Percentiles rank a stretch among this genome's conserved stretches.
Evolutionary conservation across 37 sponge, comb jelly and placozoan species (phyloP).

Genomic region (Oscarella lobularis): DNA sequence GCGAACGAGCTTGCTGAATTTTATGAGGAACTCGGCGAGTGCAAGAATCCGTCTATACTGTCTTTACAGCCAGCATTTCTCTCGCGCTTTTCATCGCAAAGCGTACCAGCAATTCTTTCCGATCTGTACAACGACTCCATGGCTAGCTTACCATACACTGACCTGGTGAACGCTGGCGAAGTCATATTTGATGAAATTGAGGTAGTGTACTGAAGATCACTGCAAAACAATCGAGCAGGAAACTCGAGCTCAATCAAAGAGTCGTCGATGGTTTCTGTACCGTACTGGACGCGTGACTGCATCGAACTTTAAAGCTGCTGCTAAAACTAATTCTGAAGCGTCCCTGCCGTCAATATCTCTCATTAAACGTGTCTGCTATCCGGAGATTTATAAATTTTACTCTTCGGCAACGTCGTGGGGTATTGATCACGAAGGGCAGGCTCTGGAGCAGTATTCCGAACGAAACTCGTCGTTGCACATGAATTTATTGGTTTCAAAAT

Average conservation of each 20-base stretch:
- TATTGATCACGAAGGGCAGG: slow-evolving; percentile 21
- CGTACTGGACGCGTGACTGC: slow-evolving; percentile 46
- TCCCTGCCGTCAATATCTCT: slow-evolving; percentile 28
- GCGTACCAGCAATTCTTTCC: slow-evolving; percentile 10
- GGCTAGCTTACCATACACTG: slow-evolving; percentile 12
- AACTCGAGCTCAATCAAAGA: slow-evolving; percentile 21
- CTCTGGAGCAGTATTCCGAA: slow-evolving; percentile 3
- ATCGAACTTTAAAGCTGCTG: slow-evolving; percentile 28
- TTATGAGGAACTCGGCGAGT: background rate
- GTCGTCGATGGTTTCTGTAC: slow-evolving; percentile 28
- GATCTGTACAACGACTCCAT: slow-evolving; percentile 10
- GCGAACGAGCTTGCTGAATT: background rate
- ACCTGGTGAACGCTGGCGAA: slow-evolving; percentile 18
- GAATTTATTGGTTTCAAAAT: background rate
- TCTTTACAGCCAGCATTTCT: slow-evolving; percentile 21
- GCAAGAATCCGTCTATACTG: slow-evolving; percentile 26
- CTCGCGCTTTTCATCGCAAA: slow-evolving; percentile 15
- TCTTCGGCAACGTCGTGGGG: slow-evolving; percentile 22
- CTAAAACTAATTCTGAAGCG: slow-evolving; percentile 15
- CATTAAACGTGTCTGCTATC: slow-evolving; percentile 29
- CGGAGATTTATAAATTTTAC: slow-evolving; percentile 6
- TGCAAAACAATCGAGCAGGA: slow-evolving; percentile 21
- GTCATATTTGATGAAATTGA: background rate
- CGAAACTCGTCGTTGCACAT: slow-evolving; percentile 8
- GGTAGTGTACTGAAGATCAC: slow-evolving; percentile 17